Conservation (phyloP, 92 coral and sea anemone species). For the Zoanthus gigantus region DNA sequence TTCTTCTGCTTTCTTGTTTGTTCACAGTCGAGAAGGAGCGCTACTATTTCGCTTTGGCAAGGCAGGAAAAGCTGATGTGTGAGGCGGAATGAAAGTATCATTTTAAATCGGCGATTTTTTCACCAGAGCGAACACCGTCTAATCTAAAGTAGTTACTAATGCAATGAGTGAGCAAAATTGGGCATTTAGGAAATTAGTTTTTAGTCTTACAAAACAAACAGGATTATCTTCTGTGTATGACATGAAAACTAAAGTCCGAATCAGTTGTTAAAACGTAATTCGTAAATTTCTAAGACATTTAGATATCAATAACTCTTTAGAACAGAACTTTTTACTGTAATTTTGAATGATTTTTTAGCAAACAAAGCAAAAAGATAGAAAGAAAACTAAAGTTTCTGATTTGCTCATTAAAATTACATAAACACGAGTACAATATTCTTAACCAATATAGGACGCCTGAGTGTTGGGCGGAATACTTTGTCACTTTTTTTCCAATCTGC, state of each 20-base stretch:
- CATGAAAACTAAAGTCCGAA: slow-evolving; percentile 23
- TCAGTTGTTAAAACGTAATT: not conserved
- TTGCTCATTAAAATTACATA: not conserved
- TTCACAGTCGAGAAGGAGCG: too few species aligned
- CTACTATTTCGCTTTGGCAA: too few species aligned
- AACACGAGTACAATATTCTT: not conserved
- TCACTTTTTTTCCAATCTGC: slow-evolving; percentile 43
- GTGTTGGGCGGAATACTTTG: slow-evolving; percentile 35
- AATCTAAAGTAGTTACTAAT: slow-evolving; percentile 40
- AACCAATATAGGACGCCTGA: not conserved
- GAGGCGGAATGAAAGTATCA: not conserved
- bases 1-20: too few species aligned
- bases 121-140: not conserved
- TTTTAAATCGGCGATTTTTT: not conserved
- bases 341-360: too few species aligned
- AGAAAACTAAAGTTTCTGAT: not conserved
- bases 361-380: too few species aligned
- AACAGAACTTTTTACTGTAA: not conserved
- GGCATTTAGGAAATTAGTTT: slow-evolving; percentile 45
- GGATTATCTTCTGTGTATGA: slow-evolving; percentile 25
- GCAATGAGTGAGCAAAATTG: slow-evolving; percentile 33
- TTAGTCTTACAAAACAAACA: slow-evolving; percentile 30
- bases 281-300: slow-evolving; percentile 24
- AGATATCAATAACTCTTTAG: slow-evolving; percentile 2
- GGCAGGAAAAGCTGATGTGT: too few species aligned